phyloP scores from a whole-genome alignment of 2,888 invertebrate genomes.

The Uropetala carovei region DNA sequence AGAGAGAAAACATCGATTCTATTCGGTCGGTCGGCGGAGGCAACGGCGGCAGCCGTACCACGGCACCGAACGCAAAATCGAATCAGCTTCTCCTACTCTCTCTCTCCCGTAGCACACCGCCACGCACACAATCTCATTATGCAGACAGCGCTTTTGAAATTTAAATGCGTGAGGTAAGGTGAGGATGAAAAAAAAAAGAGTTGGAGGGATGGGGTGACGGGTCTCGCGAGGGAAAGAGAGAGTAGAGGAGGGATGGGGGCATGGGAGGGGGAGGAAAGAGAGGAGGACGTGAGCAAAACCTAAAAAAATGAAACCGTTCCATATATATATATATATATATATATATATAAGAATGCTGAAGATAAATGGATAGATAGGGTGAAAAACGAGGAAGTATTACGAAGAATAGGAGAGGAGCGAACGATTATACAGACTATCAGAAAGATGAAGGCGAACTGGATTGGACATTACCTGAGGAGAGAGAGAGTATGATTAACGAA shows the following conservation, averaged over 20 bases:
- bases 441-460: too few relatives aligned
- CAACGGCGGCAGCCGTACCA: neutral
- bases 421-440: too few relatives aligned
- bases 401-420: too few relatives aligned
- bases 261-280: neutral
- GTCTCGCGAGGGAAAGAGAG: neutral
- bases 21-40: neutral
- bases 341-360: too few relatives aligned
- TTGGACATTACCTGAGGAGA: too few relatives aligned
- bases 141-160: constrained; percentile 55
- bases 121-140: constrained; percentile 49
- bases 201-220: neutral
- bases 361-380: too few relatives aligned
- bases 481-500: too few relatives aligned
- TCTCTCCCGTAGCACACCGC: neutral
- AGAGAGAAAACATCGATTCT: neutral
- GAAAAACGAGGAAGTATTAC: too few relatives aligned
- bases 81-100: constrained; percentile 7
- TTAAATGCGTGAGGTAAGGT: constrained; percentile 57
- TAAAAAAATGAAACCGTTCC: neutral
- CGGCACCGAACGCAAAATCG: constrained; percentile 39
- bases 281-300: neutral
- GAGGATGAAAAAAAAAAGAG: neutral
- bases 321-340: too few relatives aligned
- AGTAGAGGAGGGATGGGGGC: neutral